phyloP scores from a whole-genome alignment of 2,888 invertebrate species.

The Sarcophaga subvicina region DNA sequence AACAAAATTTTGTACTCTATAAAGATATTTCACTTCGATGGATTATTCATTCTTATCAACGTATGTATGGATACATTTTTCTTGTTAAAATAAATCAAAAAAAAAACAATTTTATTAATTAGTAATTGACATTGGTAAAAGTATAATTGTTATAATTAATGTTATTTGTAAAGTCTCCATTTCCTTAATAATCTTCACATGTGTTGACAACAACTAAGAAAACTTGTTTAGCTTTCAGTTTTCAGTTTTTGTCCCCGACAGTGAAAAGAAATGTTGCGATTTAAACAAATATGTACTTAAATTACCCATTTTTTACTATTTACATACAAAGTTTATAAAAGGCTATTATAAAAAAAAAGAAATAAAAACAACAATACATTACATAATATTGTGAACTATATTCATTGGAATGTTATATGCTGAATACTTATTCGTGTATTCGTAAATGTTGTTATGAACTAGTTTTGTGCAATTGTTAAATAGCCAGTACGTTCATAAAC shows the following conservation, averaged over 20 bases:
- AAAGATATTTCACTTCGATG: neutral
- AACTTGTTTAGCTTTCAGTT: conserved; percentile 37
- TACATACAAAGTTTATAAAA: neutral
- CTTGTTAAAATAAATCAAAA: neutral
- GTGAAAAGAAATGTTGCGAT: conserved; percentile 43
- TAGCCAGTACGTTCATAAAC: conserved; percentile 33
- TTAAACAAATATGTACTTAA: conserved; percentile 17
- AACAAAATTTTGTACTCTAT: conserved; percentile 23
- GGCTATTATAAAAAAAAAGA: neutral
- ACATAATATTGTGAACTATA: conserved; percentile 43
- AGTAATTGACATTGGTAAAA: conserved; percentile 58
- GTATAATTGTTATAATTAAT: conserved; percentile 31
- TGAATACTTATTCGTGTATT: neutral
- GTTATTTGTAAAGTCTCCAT: conserved; percentile 23
- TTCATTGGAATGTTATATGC: conserved; percentile 3
- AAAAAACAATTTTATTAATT: too few species aligned
- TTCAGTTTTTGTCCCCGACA: conserved; percentile 51
- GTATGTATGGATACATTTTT: neutral
- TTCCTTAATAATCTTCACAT: conserved; percentile 54
- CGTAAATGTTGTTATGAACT: conserved; percentile 17
- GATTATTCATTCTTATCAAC: neutral
- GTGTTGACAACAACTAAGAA: conserved; percentile 28
- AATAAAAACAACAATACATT: conserved; percentile 27
- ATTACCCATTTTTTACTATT: neutral
- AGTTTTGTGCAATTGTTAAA: conserved; percentile 40